Conservation (phyloP, 2,797 vertebrate species). For the Botia almorhae region DNA sequence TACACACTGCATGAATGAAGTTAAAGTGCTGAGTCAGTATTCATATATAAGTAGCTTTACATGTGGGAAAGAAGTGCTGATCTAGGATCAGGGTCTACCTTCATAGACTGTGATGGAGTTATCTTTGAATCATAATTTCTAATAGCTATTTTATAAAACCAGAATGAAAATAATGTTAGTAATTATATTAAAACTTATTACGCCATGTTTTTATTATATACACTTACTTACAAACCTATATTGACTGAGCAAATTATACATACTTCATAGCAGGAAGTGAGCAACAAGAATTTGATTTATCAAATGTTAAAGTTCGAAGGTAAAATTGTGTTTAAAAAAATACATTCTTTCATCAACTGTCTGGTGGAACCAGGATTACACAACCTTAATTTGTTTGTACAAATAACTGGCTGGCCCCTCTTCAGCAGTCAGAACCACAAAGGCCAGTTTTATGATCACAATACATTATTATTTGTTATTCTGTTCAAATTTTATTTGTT, state of each 20-base stretch:
- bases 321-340: not conserved
- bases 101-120: not conserved
- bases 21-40: constrained; percentile 18
- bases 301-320: not conserved
- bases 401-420: not conserved
- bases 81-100: not conserved
- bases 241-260: not conserved
- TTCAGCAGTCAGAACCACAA: not conserved
- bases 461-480: no score
- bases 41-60: not conserved
- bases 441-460: not conserved
- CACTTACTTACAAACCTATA: not conserved
- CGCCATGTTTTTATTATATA: no score
- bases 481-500: constrained; percentile 4
- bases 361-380: no score
- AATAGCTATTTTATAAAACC: no score
- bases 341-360: no score
- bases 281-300: not conserved
- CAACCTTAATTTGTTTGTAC: not conserved
- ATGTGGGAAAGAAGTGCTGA: constrained; percentile 25
- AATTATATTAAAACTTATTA: no score
- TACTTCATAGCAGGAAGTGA: not conserved
- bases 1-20: not conserved
- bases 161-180: no score
- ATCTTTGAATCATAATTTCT: not conserved